These are phyloP conservation scores for Antheraea mylitta DNA, from an alignment of 1,140 invertebrate genomes.

Conservation along the genomic window DNA sequence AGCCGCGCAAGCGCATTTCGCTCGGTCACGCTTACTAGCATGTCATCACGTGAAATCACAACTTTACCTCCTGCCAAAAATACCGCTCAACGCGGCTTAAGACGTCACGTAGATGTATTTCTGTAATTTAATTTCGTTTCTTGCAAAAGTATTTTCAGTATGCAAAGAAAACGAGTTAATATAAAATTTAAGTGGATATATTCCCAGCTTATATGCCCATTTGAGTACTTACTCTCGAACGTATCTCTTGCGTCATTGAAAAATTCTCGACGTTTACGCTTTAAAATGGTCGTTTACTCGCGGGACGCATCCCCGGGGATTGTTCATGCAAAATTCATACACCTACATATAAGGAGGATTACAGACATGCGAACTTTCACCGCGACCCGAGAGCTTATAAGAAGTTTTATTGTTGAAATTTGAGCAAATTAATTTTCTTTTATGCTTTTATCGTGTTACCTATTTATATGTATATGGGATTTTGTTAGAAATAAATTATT, in stretches of 20 bases:
- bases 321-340: constrained; percentile 50
- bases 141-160: background rate
- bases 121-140: background rate
- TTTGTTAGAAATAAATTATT: too few species aligned
- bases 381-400: background rate
- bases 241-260: constrained; percentile 25
- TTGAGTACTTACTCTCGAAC: constrained; percentile 4
- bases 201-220: constrained; percentile 9
- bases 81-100: too few species aligned
- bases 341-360: constrained; percentile 30
- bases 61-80: too few species aligned
- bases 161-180: constrained; percentile 5
- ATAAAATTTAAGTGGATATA: constrained; percentile 4
- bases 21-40: too few species aligned
- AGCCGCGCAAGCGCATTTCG: too few species aligned
- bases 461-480: too few species aligned
- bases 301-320: constrained; percentile 34
- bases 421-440: background rate
- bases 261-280: constrained; percentile 41
- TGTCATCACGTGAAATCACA: too few species aligned
- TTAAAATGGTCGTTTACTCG: constrained; percentile 45
- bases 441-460: background rate
- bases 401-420: background rate
- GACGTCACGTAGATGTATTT: background rate
- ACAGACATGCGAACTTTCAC: background rate